phyloP scores from a whole-genome alignment of 2,113 vertebrate genomes.

The Pseudopodoces humilis region DNA sequence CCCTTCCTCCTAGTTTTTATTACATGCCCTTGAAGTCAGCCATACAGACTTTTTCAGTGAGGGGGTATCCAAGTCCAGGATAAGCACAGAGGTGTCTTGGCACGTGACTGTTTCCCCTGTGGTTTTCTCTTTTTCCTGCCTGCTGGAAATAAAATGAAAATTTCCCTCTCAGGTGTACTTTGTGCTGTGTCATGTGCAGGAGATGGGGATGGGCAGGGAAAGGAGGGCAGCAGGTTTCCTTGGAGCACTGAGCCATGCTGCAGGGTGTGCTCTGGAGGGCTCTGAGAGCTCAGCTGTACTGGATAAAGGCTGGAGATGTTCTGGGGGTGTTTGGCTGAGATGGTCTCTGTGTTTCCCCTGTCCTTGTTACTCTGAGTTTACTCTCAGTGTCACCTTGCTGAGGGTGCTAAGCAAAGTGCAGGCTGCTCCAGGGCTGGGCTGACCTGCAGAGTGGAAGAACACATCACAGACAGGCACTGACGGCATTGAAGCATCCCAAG shows the following conservation, averaged over 20 bases:
- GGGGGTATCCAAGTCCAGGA: not conserved
- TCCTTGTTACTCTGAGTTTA: not conserved
- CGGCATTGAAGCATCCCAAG: not conserved
- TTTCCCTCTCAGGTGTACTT: rapidly evolving
- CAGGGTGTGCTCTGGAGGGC: not conserved
- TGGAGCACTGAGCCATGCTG: not conserved
- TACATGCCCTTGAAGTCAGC: not conserved
- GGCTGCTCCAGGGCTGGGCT: not conserved
- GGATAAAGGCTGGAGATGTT: not conserved
- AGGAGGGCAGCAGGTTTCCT: not conserved
- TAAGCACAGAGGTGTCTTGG: not conserved
- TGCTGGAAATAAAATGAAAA: not conserved
- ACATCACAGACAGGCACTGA: not conserved
- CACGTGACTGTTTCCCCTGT: not conserved
- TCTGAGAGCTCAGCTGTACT: not conserved
- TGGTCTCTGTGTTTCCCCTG: not conserved
- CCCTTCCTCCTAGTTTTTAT: slow-evolving; percentile 10
- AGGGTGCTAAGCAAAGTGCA: not conserved
- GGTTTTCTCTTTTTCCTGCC: not conserved
- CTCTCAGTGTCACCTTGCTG: not conserved
- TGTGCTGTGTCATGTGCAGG: rapidly evolving
- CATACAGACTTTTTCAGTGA: not conserved
- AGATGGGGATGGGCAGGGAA: not conserved
- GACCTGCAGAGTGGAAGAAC: not conserved
- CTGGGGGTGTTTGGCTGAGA: not conserved